Evolutionary conservation across 2,888 invertebrate species (phyloP), one percentile per base, ranked within the genome.

Genomic region (Emesis russula): DNA sequence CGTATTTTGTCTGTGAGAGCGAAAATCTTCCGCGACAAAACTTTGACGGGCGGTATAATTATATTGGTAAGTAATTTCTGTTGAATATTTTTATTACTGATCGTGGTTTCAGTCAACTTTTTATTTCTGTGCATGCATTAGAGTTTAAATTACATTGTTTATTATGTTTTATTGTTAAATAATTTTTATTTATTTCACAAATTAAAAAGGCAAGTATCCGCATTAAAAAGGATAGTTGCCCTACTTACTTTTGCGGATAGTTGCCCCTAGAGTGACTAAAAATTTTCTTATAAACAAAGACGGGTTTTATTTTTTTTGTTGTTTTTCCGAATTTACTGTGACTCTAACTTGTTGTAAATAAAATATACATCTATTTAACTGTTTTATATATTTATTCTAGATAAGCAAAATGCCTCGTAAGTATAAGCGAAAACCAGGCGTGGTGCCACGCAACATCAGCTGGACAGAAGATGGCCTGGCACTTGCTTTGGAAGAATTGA

Each of bases 401-500:
- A 66, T 36, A 63, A 78, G 66, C 36, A 66, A 78, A 78, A 66
- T 78, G 63, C 66, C 66, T 78, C 66, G 66, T 85, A 66, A 80
- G 36, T 80, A 80, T 80, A 80, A 80, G 13, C 80, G 71, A 71
- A 80, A 80, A 33, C 76, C 58, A 76, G 76, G 53, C 58, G 76
- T 58, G 76, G 76, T 76, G 63, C 76, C 76, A 18, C 87, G 89
- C 83, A n/a, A 90, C 85, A 91, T 91, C 86, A 87, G 66, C 90
- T 93, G 90, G 93, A 90, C 88, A 85, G 90, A 91, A 91, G 88
- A 90, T 85, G 87, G 84, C 63, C 81, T 92, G 83, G 38, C 86
- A 87, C 83, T 85, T 87, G 90, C 91, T 13, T 87, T 91, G 78
- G 81, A 89, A 90, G 89, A 90, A 87, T 48, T 90, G 70, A 74